Evolutionary conservation across 2,888 invertebrate genomes (phyloP).

Genomic region (Dusona sp.): DNA sequence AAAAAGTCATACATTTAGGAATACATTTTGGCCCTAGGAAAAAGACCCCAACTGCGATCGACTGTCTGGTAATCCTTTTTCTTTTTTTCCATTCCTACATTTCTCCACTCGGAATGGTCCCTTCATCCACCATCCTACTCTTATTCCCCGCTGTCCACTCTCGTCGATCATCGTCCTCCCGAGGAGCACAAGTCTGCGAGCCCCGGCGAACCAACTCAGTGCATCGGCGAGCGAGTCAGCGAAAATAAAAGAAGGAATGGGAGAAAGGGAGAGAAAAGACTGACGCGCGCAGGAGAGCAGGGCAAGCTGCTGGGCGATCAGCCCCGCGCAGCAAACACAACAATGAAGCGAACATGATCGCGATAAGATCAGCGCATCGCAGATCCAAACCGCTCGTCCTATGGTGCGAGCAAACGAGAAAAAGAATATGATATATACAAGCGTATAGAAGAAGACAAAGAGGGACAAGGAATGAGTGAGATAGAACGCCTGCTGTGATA

Average conservation of each 20-base stretch:
- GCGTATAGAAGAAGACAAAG: constrained; percentile 36
- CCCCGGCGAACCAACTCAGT: constrained; percentile 35
- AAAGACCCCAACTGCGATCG: constrained; percentile 9
- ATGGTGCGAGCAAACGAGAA: constrained; percentile 37
- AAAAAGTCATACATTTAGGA: neutral
- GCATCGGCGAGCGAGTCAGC: constrained; percentile 48
- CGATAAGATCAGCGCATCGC: constrained; percentile 80
- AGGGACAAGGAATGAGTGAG: constrained; percentile 33
- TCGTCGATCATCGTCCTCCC: constrained; percentile 27
- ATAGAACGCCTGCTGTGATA: constrained; percentile 79
- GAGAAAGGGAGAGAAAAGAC: neutral
- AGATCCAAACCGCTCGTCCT: constrained; percentile 76
- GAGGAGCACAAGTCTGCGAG: constrained; percentile 46
- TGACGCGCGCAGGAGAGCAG: constrained; percentile 40
- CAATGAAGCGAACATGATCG: constrained; percentile 79
- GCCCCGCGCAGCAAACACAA: constrained; percentile 73
- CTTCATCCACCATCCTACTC: constrained; percentile 4
- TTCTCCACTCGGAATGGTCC: constrained; percentile 15
- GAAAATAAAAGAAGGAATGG: constrained; percentile 6
- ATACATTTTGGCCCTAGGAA: neutral
- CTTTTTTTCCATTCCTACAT: neutral
- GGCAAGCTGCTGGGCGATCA: constrained; percentile 55
- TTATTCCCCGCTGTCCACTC: constrained; percentile 2
- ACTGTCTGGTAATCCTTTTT: constrained; percentile 4
- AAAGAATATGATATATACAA: constrained; percentile 58